phyloP scores from a whole-genome alignment of 2,113 vertebrate genomes.

The Lagenorhynchus albirostris region DNA sequence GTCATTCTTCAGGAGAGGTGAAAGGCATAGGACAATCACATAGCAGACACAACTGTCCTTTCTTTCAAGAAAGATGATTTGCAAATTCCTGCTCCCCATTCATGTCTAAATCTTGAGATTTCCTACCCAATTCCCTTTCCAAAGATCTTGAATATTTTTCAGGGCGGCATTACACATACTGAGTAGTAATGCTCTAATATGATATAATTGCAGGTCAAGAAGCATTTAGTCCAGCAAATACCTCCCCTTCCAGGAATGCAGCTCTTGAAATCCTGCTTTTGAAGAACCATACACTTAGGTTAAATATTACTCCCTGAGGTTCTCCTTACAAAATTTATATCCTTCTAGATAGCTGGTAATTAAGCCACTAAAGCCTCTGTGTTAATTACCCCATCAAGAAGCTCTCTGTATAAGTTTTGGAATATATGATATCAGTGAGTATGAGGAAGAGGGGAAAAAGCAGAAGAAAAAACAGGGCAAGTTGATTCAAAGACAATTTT shows the following conservation, averaged over 20 bases:
- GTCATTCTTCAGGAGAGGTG: background rate
- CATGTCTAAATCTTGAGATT: slow-evolving; percentile 9
- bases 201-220: background rate
- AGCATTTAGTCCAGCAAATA: background rate
- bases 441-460: background rate
- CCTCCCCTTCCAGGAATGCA: background rate
- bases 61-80: background rate
- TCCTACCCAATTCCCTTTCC: background rate
- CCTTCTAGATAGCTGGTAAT: slow-evolving; percentile 14
- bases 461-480: background rate
- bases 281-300: background rate
- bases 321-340: slow-evolving; percentile 16
- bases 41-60: background rate
- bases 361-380: background rate
- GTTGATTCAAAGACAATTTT: background rate
- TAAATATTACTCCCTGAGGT: slow-evolving; percentile 32
- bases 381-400: slow-evolving; percentile 21
- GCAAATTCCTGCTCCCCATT: background rate
- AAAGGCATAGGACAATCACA: background rate
- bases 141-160: background rate
- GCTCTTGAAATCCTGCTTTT: slow-evolving; percentile 15
- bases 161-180: background rate
- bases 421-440: background rate
- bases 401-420: background rate
- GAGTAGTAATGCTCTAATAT: background rate